Evolutionary conservation across 2,888 invertebrate species (phyloP), one percentile per base, ranked within the genome.

Genomic region (Hydrotaea cyrtoneurina): DNA sequence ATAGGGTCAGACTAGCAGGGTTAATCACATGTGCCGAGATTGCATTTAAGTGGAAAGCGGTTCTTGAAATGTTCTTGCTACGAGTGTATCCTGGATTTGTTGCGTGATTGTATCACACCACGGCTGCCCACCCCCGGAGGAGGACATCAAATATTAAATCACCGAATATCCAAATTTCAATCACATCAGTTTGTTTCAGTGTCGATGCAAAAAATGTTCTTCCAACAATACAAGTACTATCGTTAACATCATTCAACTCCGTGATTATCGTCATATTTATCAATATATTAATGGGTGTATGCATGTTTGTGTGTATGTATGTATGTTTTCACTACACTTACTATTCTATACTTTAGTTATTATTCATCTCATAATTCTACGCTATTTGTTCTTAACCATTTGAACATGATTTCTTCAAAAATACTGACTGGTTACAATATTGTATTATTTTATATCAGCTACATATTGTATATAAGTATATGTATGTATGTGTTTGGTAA

Each of bases 291-390:
- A 43, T 43, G 11, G 57, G 50, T 78, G 46, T 71, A 57, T 74
- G 50, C 21, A 69, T 53, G 53, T 64, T 17, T 78, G 43, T 69
- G 26, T 66, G 19, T 36, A 69, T 53, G 59, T 66, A 43, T 39
- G 19, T 15, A 64, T 36, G 64, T 43, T 39, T 66, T 39, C n/a
- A 88, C 84, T 83, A 87, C 85, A 84, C 76, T 86, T 39, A 2
- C 39, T 39, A 82, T 82, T 72, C 83, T 59, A 43, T 82, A 85
- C 85, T 82, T 75, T 85, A 87, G 69, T 80, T 75, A 66, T 75
- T 50, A 71, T 64, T 55, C 21, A 59, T 74, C 57, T 76, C 13
- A 64, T 62, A 72, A 46, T 76, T 59, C 74, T 66, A 64, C 80
- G 11, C 19, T 17, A 43, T 46, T 46, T 23, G n/a, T 66, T 66